Evolutionary conservation across 2,888 invertebrate species (phyloP).

Genomic region (Sisyra terminalis): DNA sequence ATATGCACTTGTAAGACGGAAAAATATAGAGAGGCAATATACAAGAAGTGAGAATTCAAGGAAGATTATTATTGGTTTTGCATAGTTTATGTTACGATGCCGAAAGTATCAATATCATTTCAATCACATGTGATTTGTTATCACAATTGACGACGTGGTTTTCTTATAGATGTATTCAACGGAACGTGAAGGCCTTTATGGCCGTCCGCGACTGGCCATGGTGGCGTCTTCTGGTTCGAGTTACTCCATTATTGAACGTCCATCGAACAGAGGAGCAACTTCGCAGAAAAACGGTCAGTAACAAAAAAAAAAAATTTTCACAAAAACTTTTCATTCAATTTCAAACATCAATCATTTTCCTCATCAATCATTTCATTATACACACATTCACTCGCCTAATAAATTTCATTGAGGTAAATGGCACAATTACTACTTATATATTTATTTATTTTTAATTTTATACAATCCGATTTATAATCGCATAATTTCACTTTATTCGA

Average conservation of each 20-base stretch:
- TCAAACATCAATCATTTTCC: background rate
- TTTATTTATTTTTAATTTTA: background rate
- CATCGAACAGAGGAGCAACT: slow-evolving; percentile 88
- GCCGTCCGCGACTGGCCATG: slow-evolving; percentile 91
- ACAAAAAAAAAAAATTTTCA: background rate
- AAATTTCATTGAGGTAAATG: background rate
- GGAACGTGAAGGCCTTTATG: slow-evolving; percentile 85
- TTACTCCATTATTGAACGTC: slow-evolving; percentile 82
- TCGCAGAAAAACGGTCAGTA: slow-evolving; percentile 62
- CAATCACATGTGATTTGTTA: no score
- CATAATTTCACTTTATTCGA: background rate
- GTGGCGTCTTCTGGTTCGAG: slow-evolving; percentile 88
- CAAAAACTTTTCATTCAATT: background rate
- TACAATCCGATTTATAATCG: no score
- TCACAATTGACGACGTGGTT: background rate
- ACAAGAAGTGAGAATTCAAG: no score
- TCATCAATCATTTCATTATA: background rate
- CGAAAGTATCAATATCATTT: no score
- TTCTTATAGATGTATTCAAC: slow-evolving; percentile 62
- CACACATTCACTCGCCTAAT: background rate
- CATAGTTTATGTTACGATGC: no score
- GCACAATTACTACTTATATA: background rate
- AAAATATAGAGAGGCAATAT: no score
- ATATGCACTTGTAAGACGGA: no score
- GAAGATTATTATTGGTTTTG: no score